A percentile compares a stretch with the other conserved stretches of the same genome.
phyloP scores from a whole-genome alignment of 2,113 vertebrate species.

The Aldabrachelys gigantea region DNA sequence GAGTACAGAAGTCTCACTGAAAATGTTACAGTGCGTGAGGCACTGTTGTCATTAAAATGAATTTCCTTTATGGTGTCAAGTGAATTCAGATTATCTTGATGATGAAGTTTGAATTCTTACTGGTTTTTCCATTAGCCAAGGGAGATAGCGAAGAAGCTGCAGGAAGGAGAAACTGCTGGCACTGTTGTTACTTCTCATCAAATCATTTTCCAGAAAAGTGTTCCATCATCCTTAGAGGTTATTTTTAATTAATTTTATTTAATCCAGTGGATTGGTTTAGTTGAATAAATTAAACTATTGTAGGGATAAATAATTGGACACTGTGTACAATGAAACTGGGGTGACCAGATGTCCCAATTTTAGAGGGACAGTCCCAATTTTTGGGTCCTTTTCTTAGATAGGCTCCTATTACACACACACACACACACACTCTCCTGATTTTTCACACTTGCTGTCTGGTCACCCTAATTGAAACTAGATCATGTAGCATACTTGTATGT shows the following conservation, averaged over 20 bases:
- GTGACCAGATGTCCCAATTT: too few species aligned
- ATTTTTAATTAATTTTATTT: constrained; percentile 70
- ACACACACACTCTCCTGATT: too few species aligned
- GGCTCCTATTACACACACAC: too few species aligned
- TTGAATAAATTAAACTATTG: neutral
- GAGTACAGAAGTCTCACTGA: constrained; percentile 20
- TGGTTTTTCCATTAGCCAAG: constrained; percentile 80
- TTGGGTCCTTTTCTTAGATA: too few species aligned
- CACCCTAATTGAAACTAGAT: neutral
- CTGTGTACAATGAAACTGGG: neutral
- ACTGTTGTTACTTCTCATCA: constrained; percentile 79
- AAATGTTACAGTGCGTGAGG: neutral
- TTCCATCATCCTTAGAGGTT: constrained; percentile 80
- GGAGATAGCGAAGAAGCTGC: constrained; percentile 75
- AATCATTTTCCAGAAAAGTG: constrained; percentile 83
- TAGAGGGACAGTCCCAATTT: too few species aligned
- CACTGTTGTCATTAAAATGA: constrained; percentile 25
- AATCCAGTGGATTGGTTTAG: constrained; percentile 17
- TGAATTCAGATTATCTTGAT: constrained; percentile 47
- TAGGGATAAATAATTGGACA: neutral
- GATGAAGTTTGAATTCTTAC: constrained; percentile 73
- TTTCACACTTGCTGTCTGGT: too few species aligned
- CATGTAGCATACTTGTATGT: neutral
- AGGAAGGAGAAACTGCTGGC: constrained; percentile 75
- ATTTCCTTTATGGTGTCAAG: constrained; percentile 36